A percentile compares a stretch with the other conserved stretches of the same genome.
phyloP scores from a whole-genome alignment of 2,113 vertebrate species.

The Zapornia atra region DNA sequence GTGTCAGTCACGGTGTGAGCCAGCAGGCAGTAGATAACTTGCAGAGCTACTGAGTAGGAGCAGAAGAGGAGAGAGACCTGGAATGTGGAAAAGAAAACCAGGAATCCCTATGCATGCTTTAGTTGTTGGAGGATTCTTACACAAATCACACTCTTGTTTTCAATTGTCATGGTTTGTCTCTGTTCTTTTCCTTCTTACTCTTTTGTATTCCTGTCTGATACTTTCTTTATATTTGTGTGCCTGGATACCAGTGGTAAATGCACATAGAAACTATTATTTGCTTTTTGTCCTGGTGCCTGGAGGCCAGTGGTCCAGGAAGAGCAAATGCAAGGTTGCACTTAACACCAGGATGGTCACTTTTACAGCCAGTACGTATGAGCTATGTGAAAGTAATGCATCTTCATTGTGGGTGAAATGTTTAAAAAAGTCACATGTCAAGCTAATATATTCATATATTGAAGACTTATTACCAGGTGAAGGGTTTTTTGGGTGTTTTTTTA shows the following conservation, averaged over 20 bases:
- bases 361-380: neutral
- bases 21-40: neutral
- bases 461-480: neutral
- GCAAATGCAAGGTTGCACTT: neutral
- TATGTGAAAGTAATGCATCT: neutral
- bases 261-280: neutral
- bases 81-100: neutral
- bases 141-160: neutral
- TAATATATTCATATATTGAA: neutral
- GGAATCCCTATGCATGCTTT: neutral
- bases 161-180: neutral
- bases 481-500: neutral
- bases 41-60: neutral
- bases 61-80: neutral
- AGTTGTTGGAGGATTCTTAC: neutral
- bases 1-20: neutral
- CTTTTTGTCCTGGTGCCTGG: neutral
- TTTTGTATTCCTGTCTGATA: slow-evolving; percentile 13
- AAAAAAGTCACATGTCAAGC: neutral
- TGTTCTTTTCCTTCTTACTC: neutral
- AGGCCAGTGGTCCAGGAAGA: neutral
- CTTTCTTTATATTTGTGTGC: slow-evolving; percentile 21
- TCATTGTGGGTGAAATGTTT: neutral
- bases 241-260: neutral
- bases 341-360: neutral